phyloP scores from a whole-genome alignment of 37 sponge, comb jelly and placozoan genomes.

The Haliclona indistincta region DNA sequence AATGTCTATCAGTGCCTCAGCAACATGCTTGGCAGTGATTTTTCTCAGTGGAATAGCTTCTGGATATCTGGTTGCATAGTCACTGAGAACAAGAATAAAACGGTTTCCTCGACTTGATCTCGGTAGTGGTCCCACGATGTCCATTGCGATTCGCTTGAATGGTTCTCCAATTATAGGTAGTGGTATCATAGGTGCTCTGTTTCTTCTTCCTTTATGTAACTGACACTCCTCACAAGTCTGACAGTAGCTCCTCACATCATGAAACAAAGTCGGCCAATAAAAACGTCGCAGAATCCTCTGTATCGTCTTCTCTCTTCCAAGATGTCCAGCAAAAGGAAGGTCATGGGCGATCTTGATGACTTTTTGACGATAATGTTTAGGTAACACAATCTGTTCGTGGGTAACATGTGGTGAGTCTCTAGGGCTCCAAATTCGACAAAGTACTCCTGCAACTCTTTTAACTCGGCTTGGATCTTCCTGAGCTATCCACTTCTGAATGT shows the following conservation, averaged over 20 bases:
- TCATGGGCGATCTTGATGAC: constrained; percentile 50
- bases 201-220: constrained; percentile 7
- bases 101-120: constrained; percentile 31
- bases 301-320: constrained; percentile 55
- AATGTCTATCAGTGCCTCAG: constrained; percentile 39
- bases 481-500: background rate
- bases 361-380: constrained; percentile 3
- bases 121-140: constrained; percentile 63
- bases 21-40: constrained; percentile 48
- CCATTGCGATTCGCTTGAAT: constrained; percentile 65
- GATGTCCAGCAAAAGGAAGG: constrained; percentile 48
- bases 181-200: constrained; percentile 51
- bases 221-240: constrained; percentile 40
- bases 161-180: constrained; percentile 54
- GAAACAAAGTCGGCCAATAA: constrained; percentile 54
- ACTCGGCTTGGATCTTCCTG: constrained; percentile 9
- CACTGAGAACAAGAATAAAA: constrained; percentile 51
- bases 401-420: background rate
- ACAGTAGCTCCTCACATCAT: constrained; percentile 44
- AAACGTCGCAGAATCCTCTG: constrained; percentile 42
- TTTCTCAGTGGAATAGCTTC: constrained; percentile 48
- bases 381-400: constrained; percentile 57
- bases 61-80: constrained; percentile 67
- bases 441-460: background rate
- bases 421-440: background rate